Base-by-base conservation (phyloP, 2,113 vertebrate genomes). In the Psammodynastes pulverulentus region DNA sequence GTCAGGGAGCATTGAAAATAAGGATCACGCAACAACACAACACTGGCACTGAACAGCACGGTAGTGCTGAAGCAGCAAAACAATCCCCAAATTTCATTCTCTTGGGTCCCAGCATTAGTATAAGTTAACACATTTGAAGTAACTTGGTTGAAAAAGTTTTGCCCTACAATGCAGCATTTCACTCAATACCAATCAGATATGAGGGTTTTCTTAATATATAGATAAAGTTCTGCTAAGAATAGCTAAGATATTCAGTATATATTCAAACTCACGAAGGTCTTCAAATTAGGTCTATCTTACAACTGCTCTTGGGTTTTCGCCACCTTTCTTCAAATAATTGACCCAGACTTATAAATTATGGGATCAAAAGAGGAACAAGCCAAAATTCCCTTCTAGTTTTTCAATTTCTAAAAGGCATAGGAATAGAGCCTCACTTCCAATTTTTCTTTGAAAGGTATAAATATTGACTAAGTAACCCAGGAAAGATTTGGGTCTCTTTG, bases 381-480 rank as follows among this genome's bases (percentile, higher is more conserved):
- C 43, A 85, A 56, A 54, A 79, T 79, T 89, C 3, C 62, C 9
- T 52, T 21, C 24, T 90, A 48, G 46, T 19, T 79, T 90, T 90
- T 39, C 62, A 52, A 9, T 56, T 26, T 91, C 24, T 45, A n/a
- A 52, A 53, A 54, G 48, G n/a, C n/a, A 45, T 19, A 45, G 26
- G 39, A 48, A 26, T 29, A 23, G 17, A 79, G 10, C 5, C 53
- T 34, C 90, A 91, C 34, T 87, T 89, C 5, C 19, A 1, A 52
- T 39, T 79, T 5, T 3, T 0, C 53, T 89, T 89, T 92, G 5
- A 84, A 29, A 89, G 49, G 91, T 52, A 90, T 54, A 79, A 29
- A 89, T 48, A 84, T 48, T 92, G 84, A 92, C 93, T 12, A n/a
- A 54, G 89, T 79, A 89, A 86, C 62, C 46, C n/a, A 94, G 54